These are phyloP conservation scores for Cacatua alba DNA, from an alignment of 2,113 vertebrate species.

Conservation along the genomic window DNA sequence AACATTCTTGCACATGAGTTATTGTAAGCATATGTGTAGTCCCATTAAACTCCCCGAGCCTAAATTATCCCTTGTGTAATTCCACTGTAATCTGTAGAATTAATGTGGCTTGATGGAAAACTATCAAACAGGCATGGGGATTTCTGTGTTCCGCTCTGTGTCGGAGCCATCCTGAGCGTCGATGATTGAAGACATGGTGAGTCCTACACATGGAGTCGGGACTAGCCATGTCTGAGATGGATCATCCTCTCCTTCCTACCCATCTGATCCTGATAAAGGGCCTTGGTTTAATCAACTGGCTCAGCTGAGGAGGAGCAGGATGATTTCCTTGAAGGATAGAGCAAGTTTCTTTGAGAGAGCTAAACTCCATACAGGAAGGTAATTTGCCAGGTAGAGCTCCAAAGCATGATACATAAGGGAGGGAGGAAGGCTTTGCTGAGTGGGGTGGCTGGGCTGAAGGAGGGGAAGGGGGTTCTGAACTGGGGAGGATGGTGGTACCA, in stretches of 20 bases:
- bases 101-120: not conserved
- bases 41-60: not conserved
- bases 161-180: accelerated
- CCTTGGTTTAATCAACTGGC: not conserved
- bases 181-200: not conserved
- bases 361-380: accelerated
- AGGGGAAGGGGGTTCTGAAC: not conserved
- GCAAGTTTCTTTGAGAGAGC: not conserved
- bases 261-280: not conserved
- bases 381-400: not conserved
- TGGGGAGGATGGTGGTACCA: not conserved
- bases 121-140: not conserved
- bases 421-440: not conserved
- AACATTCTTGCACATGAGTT: slow-evolving; percentile 1
- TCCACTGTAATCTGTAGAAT: slow-evolving; percentile 12
- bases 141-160: not conserved
- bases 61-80: slow-evolving; percentile 25
- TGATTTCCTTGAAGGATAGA: not conserved
- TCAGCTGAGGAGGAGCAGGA: not conserved
- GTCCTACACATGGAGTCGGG: accelerated
- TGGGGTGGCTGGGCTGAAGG: not conserved
- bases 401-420: not conserved
- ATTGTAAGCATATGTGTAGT: slow-evolving; percentile 37
- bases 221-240: not conserved
- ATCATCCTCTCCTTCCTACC: not conserved